Percentiles rank a stretch among this genome's conserved stretches.
Conservation (phyloP, 2,797 vertebrate genomes). For the Pangasius sanitwongsei region DNA sequence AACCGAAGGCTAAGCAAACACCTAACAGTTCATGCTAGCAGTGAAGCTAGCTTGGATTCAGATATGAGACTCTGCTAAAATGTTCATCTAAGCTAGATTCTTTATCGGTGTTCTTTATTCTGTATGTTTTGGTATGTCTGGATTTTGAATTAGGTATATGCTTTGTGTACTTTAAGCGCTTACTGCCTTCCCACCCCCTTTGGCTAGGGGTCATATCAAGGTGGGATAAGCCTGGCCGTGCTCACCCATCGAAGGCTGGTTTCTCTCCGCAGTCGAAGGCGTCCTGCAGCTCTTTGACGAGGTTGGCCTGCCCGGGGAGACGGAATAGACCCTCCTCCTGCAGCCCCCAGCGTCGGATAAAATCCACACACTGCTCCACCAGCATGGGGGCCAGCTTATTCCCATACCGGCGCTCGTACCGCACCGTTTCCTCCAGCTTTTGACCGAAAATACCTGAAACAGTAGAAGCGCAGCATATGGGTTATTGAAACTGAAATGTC, state of each 20-base stretch:
- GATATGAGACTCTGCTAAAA: neutral
- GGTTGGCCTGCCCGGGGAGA: constrained; percentile 93
- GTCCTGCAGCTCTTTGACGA: constrained; percentile 96
- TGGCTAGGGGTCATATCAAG: neutral
- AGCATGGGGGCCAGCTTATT: constrained; percentile 91
- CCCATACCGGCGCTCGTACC: constrained; percentile 90
- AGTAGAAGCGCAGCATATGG: neutral
- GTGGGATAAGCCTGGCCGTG: neutral
- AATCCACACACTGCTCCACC: constrained; percentile 97
- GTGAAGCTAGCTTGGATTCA: neutral
- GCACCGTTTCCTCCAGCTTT: constrained; percentile 95
- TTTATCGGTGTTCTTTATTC: neutral
- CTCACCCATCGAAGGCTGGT: constrained; percentile 84
- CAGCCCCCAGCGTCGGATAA: constrained; percentile 91
- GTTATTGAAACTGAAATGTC: neutral
- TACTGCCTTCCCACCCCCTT: neutral
- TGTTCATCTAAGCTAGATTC: neutral
- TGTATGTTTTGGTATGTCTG: neutral
- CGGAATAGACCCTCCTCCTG: constrained; percentile 94
- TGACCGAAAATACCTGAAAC: constrained; percentile 94
- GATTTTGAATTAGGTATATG: neutral
- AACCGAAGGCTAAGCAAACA: neutral
- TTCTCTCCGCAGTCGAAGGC: constrained; percentile 98
- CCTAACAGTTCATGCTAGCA: neutral
- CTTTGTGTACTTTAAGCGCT: neutral